These are phyloP conservation scores for Tiphia femorata DNA, from an alignment of 2,888 invertebrate genomes.

Conservation along the genomic window DNA sequence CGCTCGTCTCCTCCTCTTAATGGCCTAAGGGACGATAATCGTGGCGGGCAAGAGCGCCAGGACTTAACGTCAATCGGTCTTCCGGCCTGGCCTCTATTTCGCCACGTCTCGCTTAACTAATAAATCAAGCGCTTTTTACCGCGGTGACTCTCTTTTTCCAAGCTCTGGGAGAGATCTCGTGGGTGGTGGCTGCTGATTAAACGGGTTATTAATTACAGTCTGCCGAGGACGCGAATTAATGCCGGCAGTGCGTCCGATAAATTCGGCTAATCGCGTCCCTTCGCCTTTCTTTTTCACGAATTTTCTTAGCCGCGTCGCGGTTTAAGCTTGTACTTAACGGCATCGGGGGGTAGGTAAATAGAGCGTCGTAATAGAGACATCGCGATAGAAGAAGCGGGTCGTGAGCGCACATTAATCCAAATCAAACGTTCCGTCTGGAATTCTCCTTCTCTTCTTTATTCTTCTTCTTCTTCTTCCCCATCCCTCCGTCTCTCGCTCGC, in stretches of 20 bases:
- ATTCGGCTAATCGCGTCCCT: constrained; percentile 9
- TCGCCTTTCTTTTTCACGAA: not conserved
- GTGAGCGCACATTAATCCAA: constrained; percentile 57
- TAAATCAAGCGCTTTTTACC: constrained; percentile 62
- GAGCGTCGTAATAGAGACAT: constrained; percentile 4
- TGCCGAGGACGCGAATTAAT: constrained; percentile 49
- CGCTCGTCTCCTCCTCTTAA: constrained; percentile 43
- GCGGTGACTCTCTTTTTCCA: constrained; percentile 39
- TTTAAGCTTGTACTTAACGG: no score
- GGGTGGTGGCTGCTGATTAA: constrained; percentile 59
- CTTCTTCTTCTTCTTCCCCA: not conserved
- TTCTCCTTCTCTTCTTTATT: constrained; percentile 28
- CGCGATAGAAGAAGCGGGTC: constrained; percentile 36
- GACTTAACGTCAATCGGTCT: constrained; percentile 57
- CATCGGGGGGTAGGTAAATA: not conserved
- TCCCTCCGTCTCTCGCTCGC: constrained; percentile 22
- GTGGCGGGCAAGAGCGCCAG: constrained; percentile 51
- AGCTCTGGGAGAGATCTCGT: constrained; percentile 40
- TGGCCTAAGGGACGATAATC: constrained; percentile 54
- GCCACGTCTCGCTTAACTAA: constrained; percentile 42
- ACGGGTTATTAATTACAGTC: constrained; percentile 63
- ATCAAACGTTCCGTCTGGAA: constrained; percentile 42
- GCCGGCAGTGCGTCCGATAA: constrained; percentile 35
- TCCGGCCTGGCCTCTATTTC: constrained; percentile 33
- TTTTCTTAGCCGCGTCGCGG: not conserved